phyloP scores from a whole-genome alignment of 2,888 invertebrate species.

The Stegophylla sp. region DNA sequence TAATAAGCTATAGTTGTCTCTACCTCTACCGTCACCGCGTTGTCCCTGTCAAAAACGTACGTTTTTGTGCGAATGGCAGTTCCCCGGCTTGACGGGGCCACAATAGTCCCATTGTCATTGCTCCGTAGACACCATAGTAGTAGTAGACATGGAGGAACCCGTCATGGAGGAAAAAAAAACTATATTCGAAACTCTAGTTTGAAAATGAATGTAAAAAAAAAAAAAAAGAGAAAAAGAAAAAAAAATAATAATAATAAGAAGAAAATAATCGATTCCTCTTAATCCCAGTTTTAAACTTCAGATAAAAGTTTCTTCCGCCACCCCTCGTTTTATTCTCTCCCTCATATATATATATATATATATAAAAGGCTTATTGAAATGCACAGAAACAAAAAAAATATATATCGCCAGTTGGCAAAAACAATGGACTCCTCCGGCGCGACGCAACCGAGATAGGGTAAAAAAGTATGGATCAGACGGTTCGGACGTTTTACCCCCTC shows the following conservation, averaged over 20 bases:
- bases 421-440: slow-evolving; percentile 55
- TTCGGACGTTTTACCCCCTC: slow-evolving; percentile 34
- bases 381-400: slow-evolving; percentile 47
- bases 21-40: background rate
- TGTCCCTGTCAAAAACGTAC: slow-evolving; percentile 38
- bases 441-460: slow-evolving; percentile 40
- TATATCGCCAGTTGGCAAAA: slow-evolving; percentile 32
- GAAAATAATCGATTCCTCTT: slow-evolving; percentile 51
- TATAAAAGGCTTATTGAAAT: slow-evolving; percentile 55
- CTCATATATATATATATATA: no score
- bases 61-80: slow-evolving; percentile 55
- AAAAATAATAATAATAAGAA: slow-evolving; percentile 13
- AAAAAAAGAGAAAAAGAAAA: background rate
- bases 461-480: slow-evolving; percentile 40
- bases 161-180: slow-evolving; percentile 29
- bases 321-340: slow-evolving; percentile 18
- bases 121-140: slow-evolving; percentile 19
- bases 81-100: slow-evolving; percentile 35
- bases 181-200: slow-evolving; percentile 38
- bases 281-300: slow-evolving; percentile 54
- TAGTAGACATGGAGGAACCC: background rate
- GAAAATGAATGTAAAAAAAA: slow-evolving; percentile 27
- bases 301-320: slow-evolving; percentile 47
- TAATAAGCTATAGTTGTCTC: slow-evolving; percentile 32
- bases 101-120: slow-evolving; percentile 48